Evolutionary conservation across 2,888 invertebrate species (phyloP), one percentile per base, ranked within the genome.

Genomic region (Xylocampa areola): DNA sequence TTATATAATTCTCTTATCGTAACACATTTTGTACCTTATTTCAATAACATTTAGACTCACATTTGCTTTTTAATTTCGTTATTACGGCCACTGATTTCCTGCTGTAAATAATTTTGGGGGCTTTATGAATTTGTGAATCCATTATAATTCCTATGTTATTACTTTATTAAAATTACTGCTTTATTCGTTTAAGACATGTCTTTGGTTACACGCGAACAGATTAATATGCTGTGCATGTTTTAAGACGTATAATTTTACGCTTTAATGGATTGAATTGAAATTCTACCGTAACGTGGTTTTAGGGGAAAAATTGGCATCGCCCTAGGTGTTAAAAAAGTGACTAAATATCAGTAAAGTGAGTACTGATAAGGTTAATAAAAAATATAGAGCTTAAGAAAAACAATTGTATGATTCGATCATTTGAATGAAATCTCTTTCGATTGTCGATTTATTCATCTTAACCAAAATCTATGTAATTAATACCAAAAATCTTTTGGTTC

Each of bases 21-120:
- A 36, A 30, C 33, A 40, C 16, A 59, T 32, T 70, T 54, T 48
- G 21, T 32, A 37, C 35, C 37, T 54, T 64, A 57, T 27, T 19
- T 4, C 19, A 36, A 25, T 21, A 1, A 10, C 3, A 7, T 19
- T 21, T 49, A 10, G 53, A 40, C 14, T 40, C 32, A 40, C 10
- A 30, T 21, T 68, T 25, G 16, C 27, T 33, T 32, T 14, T 29
- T 21, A 21, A 33, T 41, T 64, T 30, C 16, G 21, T 49, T 55
- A 41, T 54, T 53, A 49, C 41, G 55, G 53, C 51, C 41, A 62
- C 47, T 35, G 50, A 62, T 65, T 63, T 71, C 41, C 27, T 33
- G 48, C 35, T 33, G 39, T 64, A 65, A 65, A 61, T 65, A 58
- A 52, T 43, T 58, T 37, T 48, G 40, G 47, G 27, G 30, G 54